phyloP scores from a whole-genome alignment of 1,140 invertebrate genomes.

The Heliconius melpomene region DNA sequence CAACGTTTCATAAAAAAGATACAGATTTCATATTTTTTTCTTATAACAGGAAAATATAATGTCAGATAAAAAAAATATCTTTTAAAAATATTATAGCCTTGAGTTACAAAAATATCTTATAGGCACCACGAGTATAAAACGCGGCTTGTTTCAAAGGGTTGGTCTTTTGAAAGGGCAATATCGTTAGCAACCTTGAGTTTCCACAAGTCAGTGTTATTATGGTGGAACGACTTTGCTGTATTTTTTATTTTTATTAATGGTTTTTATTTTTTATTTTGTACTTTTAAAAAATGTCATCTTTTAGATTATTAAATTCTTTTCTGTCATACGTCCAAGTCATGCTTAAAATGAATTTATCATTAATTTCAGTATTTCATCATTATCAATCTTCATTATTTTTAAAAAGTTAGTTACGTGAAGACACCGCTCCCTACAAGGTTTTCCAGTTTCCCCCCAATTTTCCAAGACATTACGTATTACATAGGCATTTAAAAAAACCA shows the following conservation, averaged over 20 bases:
- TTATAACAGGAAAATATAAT: slow-evolving; percentile 10
- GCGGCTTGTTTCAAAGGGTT: slow-evolving; percentile 34
- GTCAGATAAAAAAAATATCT: not conserved
- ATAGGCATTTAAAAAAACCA: too few species aligned
- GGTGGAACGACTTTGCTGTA: not conserved
- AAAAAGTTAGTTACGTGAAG: too few species aligned
- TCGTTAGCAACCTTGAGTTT: slow-evolving; percentile 18
- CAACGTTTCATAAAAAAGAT: not conserved
- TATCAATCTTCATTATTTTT: too few species aligned
- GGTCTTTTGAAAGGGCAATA: slow-evolving; percentile 34
- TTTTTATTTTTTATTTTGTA: not conserved
- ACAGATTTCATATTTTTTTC: not conserved
- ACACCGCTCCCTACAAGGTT: too few species aligned
- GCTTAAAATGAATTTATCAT: too few species aligned
- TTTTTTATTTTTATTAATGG: not conserved
- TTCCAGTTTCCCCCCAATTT: too few species aligned
- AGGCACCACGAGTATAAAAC: slow-evolving; percentile 8
- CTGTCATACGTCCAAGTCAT: too few species aligned
- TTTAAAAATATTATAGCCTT: slow-evolving; percentile 16
- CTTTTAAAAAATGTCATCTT: too few species aligned
- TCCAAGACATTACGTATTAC: too few species aligned
- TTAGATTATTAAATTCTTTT: too few species aligned
- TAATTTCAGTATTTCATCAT: too few species aligned
- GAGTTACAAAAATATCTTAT: slow-evolving; percentile 22
- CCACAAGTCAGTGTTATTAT: slow-evolving; percentile 18